Percentiles rank a stretch among this genome's conserved stretches.
Conservation (phyloP, 2,113 vertebrate genomes). For the Corythornis vintsioides region DNA sequence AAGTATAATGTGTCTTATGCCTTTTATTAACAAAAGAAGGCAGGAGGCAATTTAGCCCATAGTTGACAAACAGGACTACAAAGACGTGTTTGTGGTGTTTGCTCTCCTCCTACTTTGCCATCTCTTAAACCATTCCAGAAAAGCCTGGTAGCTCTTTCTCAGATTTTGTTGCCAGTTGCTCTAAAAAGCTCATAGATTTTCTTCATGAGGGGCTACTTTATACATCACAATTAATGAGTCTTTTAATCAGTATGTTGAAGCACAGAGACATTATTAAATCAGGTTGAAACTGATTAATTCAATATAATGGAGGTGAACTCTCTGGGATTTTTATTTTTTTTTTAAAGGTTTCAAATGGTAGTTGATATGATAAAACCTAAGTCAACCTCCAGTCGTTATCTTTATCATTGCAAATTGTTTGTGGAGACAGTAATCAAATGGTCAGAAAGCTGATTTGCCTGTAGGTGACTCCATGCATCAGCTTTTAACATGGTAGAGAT, state of each 20-base stretch:
- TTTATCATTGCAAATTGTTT: neutral
- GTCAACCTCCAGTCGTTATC: neutral
- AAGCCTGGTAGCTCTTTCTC: neutral
- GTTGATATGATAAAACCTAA: neutral
- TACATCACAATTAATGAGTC: neutral
- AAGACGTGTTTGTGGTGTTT: slow-evolving; percentile 7
- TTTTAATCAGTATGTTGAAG: neutral
- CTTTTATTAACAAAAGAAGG: slow-evolving; percentile 29
- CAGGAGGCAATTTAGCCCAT: slow-evolving; percentile 12
- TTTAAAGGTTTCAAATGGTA: neutral
- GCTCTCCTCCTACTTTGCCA: neutral
- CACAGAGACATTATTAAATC: neutral
- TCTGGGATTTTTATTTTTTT: neutral
- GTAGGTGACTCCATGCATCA: neutral
- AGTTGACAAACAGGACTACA: slow-evolving; percentile 9
- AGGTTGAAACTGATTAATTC: neutral
- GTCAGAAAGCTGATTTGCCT: neutral
- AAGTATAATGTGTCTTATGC: neutral
- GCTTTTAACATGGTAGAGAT: neutral
- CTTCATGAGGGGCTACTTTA: too few relatives aligned
- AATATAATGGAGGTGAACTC: neutral
- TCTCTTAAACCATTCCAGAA: neutral
- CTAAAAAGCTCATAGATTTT: neutral
- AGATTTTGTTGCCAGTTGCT: neutral
- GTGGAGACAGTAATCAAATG: neutral